Evolutionary conservation across 2,888 invertebrate genomes (phyloP), one percentile per base, ranked within the genome.

Genomic region (Autographa gamma): DNA sequence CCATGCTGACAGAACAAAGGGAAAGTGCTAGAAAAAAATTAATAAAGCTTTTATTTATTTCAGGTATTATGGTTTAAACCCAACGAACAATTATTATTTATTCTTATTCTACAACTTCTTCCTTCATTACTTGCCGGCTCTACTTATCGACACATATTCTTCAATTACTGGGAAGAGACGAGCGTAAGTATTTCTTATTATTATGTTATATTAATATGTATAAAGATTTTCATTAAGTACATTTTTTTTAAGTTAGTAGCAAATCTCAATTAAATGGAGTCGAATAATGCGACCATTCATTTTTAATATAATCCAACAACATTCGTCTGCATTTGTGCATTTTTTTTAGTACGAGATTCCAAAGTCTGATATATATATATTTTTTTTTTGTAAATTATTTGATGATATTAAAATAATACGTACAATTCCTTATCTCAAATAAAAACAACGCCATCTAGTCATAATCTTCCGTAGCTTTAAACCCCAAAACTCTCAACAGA

Each of bases 101-200:
- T 97, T 97, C 79, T 79, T 96, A 32, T 90, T 97, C 76, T 97
- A 96, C 89, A 96, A 96, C 82, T 96, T 97, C 86, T 96, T 97
- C 85, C 85, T 97, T 16, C 97, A 97, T 82, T 96, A 96, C 76
- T 79, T 97, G 61, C 97, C 97, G 0, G 97, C 97, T 0, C 74
- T 97, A 11, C 80, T 97, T 0, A 91, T 97, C 11, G 97, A 97
- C 83, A 81, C 91, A 0, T 93, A 93, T 63, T 93, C 96, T 62
- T 69, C 96, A 0, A 90, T 97, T 66, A 90, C 96, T 2, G 97
- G 97, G 19, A 96, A 95, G 78, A 93, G 96, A 86, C 96, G 97
- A 63, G 96, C 93, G 97, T 97, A 90, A 94, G 96, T 89, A 13
- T 3, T 19, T 11, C 38, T 38, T 2, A 25, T 25, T 25, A 25